A percentile compares a stretch with the other conserved stretches of the same genome.
phyloP scores from a whole-genome alignment of 2,888 invertebrate species.

The Amphimallon solstitiale region DNA sequence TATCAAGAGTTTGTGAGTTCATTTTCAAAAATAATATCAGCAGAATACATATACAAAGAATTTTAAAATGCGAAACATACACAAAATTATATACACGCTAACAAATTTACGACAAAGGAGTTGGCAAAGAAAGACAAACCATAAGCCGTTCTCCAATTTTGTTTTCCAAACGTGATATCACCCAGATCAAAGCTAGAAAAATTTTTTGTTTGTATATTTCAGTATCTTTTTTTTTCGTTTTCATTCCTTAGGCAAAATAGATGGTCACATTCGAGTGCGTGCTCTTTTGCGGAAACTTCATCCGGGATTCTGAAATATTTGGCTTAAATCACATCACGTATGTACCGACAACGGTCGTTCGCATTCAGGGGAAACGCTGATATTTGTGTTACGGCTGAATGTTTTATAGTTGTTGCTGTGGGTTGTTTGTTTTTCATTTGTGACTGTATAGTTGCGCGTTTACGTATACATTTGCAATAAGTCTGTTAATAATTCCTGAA shows the following conservation, averaged over 20 bases:
- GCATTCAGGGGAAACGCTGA: conserved; percentile 28
- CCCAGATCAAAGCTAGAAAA: conserved; percentile 7
- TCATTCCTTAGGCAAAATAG: conserved; percentile 10
- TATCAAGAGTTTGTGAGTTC: too few species aligned
- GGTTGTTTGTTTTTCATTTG: conserved; percentile 33
- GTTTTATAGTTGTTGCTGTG: conserved; percentile 27
- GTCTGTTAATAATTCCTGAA: conserved; percentile 19
- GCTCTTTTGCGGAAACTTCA: conserved; percentile 14
- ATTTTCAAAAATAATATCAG: too few species aligned
- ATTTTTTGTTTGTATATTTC: conserved; percentile 12
- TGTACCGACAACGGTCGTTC: conserved; percentile 25
- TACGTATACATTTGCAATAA: conserved; percentile 19
- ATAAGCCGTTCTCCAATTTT: conserved; percentile 1
- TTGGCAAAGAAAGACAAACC: neutral
- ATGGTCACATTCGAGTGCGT: conserved; percentile 19
- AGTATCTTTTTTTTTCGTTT: conserved; percentile 4
- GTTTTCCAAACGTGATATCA: conserved; percentile 2
- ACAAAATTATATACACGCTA: too few species aligned
- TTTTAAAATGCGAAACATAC: too few species aligned
- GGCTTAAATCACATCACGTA: conserved; percentile 33
- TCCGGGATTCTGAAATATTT: conserved; percentile 18
- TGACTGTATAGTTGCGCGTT: conserved; percentile 17
- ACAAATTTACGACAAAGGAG: too few species aligned
- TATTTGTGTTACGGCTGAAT: conserved; percentile 31
- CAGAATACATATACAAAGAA: too few species aligned